These are phyloP conservation scores for Sarcoramphus papa DNA, from an alignment of 2,797 vertebrate species.

Conservation along the genomic window DNA sequence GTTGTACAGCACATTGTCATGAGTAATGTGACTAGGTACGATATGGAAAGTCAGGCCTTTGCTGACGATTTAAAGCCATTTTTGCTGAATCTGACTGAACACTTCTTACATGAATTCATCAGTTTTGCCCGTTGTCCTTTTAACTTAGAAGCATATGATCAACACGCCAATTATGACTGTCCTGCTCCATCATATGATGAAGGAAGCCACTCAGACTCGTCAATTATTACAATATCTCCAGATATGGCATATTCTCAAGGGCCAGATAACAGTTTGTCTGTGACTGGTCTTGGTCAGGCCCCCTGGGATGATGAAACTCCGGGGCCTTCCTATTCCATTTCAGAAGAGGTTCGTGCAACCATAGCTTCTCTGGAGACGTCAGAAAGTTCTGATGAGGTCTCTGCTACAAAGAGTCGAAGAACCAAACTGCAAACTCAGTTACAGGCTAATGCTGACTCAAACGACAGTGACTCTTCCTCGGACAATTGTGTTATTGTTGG, in stretches of 20 bases:
- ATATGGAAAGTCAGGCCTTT: slow-evolving; percentile 87
- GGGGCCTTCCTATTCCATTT: slow-evolving; percentile 88
- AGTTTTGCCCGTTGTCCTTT: slow-evolving; percentile 91
- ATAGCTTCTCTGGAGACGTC: slow-evolving; percentile 75
- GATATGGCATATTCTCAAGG: slow-evolving; percentile 75
- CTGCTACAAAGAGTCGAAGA: background rate
- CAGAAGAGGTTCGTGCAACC: slow-evolving; percentile 70
- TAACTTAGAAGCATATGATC: slow-evolving; percentile 91
- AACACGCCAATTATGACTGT: slow-evolving; percentile 88
- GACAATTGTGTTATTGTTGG: slow-evolving; percentile 90
- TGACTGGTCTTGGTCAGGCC: slow-evolving; percentile 71
- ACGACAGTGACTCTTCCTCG: slow-evolving; percentile 65
- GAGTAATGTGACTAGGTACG: slow-evolving; percentile 86
- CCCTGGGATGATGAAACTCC: slow-evolving; percentile 96
- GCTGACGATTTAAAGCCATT: slow-evolving; percentile 87
- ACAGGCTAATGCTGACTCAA: slow-evolving; percentile 46
- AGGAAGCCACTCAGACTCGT: slow-evolving; percentile 83
- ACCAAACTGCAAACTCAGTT: slow-evolving; percentile 26
- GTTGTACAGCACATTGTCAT: slow-evolving; percentile 93
- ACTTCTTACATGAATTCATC: slow-evolving; percentile 94
- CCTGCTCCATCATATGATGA: slow-evolving; percentile 87
- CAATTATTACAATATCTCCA: slow-evolving; percentile 90
- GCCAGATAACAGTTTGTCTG: slow-evolving; percentile 64
- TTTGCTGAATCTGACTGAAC: slow-evolving; percentile 86
- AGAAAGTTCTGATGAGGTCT: slow-evolving; percentile 80